A percentile compares a stretch with the other conserved stretches of the same genome.
Conservation (phyloP, 1,140 invertebrate genomes). For the Sminthurides bifidus region DNA sequence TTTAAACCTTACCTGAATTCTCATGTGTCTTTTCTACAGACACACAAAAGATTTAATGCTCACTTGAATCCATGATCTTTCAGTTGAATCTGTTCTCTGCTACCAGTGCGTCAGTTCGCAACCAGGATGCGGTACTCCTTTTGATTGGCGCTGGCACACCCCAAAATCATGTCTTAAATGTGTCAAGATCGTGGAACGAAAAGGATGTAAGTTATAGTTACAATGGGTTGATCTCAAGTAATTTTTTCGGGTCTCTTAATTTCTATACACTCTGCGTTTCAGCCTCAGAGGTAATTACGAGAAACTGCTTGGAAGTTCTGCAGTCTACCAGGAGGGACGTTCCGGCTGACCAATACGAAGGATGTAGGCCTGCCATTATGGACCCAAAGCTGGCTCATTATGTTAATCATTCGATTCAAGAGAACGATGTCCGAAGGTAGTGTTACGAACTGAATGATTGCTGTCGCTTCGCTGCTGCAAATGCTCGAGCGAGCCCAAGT, state of each 20-base stretch:
- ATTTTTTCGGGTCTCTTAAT: not conserved
- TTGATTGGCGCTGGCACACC: conserved; percentile 73
- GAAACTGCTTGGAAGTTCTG: conserved; percentile 72
- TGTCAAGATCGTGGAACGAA: conserved; percentile 76
- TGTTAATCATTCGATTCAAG: conserved; percentile 73
- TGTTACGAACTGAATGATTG: not conserved
- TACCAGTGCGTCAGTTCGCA: conserved; percentile 80
- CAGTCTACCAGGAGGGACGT: conserved; percentile 66
- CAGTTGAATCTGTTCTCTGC: too few species aligned
- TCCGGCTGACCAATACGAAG: conserved; percentile 82
- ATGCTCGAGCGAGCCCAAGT: not conserved
- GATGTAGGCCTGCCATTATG: conserved; percentile 64
- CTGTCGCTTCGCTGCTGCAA: not conserved
- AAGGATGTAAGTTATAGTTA: conserved; percentile 53
- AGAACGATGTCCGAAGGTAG: conserved; percentile 69
- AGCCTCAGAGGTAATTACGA: conserved; percentile 66
- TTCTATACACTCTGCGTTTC: conserved; percentile 34
- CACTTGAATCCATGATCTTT: too few species aligned
- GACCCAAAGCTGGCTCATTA: conserved; percentile 71
- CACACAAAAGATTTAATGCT: too few species aligned
- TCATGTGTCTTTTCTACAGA: too few species aligned
- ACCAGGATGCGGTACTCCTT: conserved; percentile 68
- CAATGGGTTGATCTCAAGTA: not conserved
- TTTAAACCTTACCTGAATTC: too few species aligned
- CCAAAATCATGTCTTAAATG: conserved; percentile 73